Conservation (phyloP, 2,113 vertebrate species). For the Cyprinodon variegatus region DNA sequence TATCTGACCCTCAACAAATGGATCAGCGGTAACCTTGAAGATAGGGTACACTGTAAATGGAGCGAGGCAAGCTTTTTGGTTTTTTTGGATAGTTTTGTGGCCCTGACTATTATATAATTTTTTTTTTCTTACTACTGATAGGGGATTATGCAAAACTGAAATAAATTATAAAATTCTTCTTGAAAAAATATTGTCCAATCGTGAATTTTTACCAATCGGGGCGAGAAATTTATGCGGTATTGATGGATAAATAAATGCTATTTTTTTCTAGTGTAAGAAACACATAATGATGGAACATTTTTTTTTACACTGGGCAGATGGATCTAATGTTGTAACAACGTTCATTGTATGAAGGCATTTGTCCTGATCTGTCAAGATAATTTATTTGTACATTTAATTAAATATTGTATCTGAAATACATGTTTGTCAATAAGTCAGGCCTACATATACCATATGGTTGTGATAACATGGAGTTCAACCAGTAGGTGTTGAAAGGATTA, state of each 20-base stretch:
- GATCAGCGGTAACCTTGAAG: conserved; percentile 74
- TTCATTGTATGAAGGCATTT: conserved; percentile 34
- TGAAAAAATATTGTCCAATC: conserved; percentile 19
- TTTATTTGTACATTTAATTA: too few species aligned
- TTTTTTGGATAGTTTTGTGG: conserved; percentile 27
- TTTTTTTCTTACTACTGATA: conserved; percentile 8
- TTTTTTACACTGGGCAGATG: conserved; percentile 28
- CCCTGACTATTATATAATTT: conserved; percentile 8
- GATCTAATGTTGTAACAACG: conserved; percentile 11
- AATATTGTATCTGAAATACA: too few species aligned
- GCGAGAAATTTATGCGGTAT: conserved; percentile 33
- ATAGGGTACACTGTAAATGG: conserved; percentile 29
- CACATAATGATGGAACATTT: conserved; percentile 12
- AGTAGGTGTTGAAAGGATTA: too few species aligned
- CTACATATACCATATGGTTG: too few species aligned
- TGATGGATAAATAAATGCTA: conserved; percentile 37
- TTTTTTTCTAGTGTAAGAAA: conserved; percentile 15
- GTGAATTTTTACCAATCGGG: conserved; percentile 8
- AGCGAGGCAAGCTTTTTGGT: conserved; percentile 8
- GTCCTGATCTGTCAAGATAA: not conserved
- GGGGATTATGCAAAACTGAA: conserved; percentile 47
- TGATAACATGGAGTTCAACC: too few species aligned
- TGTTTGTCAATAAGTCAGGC: too few species aligned
- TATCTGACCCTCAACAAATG: conserved; percentile 75
- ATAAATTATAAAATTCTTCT: conserved; percentile 18